Percentiles rank a stretch among this genome's conserved stretches.
Conservation (phyloP, 2,797 vertebrate genomes). For the Aldrovandia affinis region DNA sequence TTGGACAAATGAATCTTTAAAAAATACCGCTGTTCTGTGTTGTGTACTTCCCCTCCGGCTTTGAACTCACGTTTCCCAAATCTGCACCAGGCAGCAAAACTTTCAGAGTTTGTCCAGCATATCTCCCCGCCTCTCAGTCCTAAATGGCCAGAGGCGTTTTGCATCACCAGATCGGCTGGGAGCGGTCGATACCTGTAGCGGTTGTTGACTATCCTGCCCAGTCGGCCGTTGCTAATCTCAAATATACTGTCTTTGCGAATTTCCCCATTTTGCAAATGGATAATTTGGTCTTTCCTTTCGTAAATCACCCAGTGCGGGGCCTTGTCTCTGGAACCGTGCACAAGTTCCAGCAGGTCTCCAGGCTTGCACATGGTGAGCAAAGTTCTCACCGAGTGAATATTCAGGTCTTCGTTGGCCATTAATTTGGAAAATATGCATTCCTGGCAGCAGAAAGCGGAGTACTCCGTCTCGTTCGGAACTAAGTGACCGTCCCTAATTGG, state of each 20-base stretch:
- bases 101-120: constrained; percentile 98
- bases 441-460: constrained; percentile 93
- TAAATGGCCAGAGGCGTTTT: constrained; percentile 94
- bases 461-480: constrained; percentile 90
- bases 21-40: constrained; percentile 86
- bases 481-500: constrained; percentile 80
- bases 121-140: constrained; percentile 91
- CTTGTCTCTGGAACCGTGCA: constrained; percentile 70
- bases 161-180: constrained; percentile 93
- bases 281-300: constrained; percentile 88
- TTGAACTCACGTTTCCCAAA: constrained; percentile 99
- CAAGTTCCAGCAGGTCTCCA: constrained; percentile 95
- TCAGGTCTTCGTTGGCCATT: constrained; percentile 90
- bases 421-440: constrained; percentile 99
- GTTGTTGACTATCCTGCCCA: constrained; percentile 93
- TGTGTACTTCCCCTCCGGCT: constrained; percentile 90
- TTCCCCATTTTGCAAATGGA: constrained; percentile 94
- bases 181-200: constrained; percentile 97
- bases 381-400: constrained; percentile 86
- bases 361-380: constrained; percentile 95
- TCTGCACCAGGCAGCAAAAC: constrained; percentile 99
- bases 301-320: constrained; percentile 96
- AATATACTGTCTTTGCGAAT: constrained; percentile 95
- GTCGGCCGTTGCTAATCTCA: constrained; percentile 85
- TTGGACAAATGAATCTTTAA: constrained; percentile 92